Base-by-base conservation (phyloP, 2,888 invertebrate genomes). In the Erebia ligea region DNA sequence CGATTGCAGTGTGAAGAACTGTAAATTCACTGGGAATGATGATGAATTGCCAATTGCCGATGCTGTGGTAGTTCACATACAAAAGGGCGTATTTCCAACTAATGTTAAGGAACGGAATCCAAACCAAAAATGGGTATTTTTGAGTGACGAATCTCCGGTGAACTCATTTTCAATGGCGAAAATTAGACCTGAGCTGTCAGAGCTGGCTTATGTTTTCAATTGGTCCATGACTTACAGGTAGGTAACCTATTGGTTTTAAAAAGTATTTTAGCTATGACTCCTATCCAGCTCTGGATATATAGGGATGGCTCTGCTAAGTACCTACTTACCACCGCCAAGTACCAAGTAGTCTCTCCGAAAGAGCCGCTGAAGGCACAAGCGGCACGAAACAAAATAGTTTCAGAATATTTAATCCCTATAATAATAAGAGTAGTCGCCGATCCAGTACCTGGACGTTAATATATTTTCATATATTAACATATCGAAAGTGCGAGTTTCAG, bases 201-300 rank as follows among this genome's bases (percentile, higher is more conserved):
- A 92, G 42, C 94, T 95, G 76, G 91, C 95, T 73, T 93, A 94
- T 15, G 74, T 95, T n/a, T 97, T 96, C 79, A 96, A 96, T 81
- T 96, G 96, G 96, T 95, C 96, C 0, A 95, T 96, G 95, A 94
- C 94, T 1, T 96, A 95, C 81, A 92, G 94, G 94, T 96, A 82
- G 76, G 71, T 21, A 21, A 34, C 34, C 34, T 34, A 11, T 11
- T 3, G 0, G 3, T 19, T 15, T 50, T n/a, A 50, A 50, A n/a
- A n/a, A n/a, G 50, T 6, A n/a, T n/a, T 45, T 13, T 11, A 45
- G 13, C 11, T 45, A 2, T 45, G 2, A 45, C 11, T 45, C 11
- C 3, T 45, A 11, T 45, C 45, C 45, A 25, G 25, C 25, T 25
- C 25, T 25, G 25, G 25, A 25, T 25, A 4, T 25, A 21, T 2